Percentiles rank a stretch among this genome's conserved stretches.
phyloP scores from a whole-genome alignment of 1,140 invertebrate genomes.

The Varroa destructor region DNA sequence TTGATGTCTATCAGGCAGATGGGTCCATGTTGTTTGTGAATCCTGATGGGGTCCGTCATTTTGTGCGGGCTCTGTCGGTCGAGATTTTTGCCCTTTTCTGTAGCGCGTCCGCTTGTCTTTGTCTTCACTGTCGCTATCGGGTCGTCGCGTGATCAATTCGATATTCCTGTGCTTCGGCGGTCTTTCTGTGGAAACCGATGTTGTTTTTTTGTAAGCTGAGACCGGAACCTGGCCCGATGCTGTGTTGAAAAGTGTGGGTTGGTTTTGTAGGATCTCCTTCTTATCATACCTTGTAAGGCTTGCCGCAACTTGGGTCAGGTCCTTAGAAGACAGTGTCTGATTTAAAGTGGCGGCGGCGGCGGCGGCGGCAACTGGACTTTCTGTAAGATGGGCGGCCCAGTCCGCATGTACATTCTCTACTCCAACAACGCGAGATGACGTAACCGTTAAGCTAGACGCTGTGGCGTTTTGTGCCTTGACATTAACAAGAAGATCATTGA shows the following conservation, averaged over 20 bases:
- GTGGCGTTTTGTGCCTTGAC: too few species aligned
- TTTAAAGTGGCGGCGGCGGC: background rate
- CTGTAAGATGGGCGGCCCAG: conserved; percentile 19
- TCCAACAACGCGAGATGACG: too few species aligned
- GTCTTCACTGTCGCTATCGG: background rate
- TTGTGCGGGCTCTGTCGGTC: conserved; percentile 5
- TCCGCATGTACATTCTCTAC: background rate
- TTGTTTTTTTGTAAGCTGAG: too few species aligned
- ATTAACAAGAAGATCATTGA: too few species aligned
- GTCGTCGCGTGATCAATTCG: conserved; percentile 12
- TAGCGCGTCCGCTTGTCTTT: background rate
- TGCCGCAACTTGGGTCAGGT: too few species aligned
- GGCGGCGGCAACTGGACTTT: background rate
- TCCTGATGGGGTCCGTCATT: conserved; percentile 21
- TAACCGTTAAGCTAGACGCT: too few species aligned
- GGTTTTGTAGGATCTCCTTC: too few species aligned
- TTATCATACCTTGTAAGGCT: too few species aligned
- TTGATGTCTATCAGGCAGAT: conserved; percentile 24
- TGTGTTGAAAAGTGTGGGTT: too few species aligned
- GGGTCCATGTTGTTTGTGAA: conserved; percentile 14
- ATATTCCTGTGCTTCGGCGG: background rate
- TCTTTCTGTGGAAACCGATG: too few species aligned
- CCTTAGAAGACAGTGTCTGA: background rate
- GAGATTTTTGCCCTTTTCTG: background rate
- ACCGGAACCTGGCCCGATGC: too few species aligned